A percentile compares a stretch with the other conserved stretches of the same genome.
Conservation (phyloP, 2,888 invertebrate species). For the Hypomecis punctinalis region DNA sequence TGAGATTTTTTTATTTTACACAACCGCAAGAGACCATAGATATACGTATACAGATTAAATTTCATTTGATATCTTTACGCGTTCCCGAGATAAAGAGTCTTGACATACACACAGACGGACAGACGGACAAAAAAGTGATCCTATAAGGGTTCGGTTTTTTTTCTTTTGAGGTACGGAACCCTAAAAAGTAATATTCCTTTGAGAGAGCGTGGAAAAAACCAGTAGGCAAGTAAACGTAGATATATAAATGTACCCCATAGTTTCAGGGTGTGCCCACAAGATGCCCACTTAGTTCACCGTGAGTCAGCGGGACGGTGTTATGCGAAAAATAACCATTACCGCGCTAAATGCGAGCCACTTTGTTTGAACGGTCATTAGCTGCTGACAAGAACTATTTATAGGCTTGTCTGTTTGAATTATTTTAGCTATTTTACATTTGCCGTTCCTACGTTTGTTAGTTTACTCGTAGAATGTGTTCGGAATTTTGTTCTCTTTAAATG, state of each 20-base stretch:
- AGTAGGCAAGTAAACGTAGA: background rate
- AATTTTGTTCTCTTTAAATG: background rate
- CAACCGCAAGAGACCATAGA: too few species aligned
- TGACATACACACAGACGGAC: too few species aligned
- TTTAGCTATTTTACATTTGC: constrained; percentile 31
- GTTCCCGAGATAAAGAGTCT: too few species aligned
- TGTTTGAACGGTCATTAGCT: constrained; percentile 63
- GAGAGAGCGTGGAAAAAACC: background rate
- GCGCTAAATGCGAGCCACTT: constrained; percentile 61
- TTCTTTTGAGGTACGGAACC: too few species aligned
- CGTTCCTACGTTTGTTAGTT: constrained; percentile 16
- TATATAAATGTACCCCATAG: constrained; percentile 10
- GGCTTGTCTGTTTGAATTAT: constrained; percentile 48
- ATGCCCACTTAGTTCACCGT: constrained; percentile 58
- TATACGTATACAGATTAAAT: too few species aligned
- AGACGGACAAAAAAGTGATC: too few species aligned
- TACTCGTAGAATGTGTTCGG: constrained; percentile 7
- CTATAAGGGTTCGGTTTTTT: too few species aligned
- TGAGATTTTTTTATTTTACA: too few species aligned
- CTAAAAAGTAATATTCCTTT: too few species aligned
- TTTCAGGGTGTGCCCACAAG: constrained; percentile 49
- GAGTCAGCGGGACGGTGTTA: constrained; percentile 52
- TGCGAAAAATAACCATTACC: constrained; percentile 63
- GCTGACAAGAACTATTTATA: constrained; percentile 58
- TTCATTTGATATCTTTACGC: too few species aligned